A percentile compares a stretch with the other conserved stretches of the same genome.
These are phyloP conservation scores for Tragelaphus buxtoni DNA, from an alignment of 2,113 vertebrate species.

Conservation along the genomic window DNA sequence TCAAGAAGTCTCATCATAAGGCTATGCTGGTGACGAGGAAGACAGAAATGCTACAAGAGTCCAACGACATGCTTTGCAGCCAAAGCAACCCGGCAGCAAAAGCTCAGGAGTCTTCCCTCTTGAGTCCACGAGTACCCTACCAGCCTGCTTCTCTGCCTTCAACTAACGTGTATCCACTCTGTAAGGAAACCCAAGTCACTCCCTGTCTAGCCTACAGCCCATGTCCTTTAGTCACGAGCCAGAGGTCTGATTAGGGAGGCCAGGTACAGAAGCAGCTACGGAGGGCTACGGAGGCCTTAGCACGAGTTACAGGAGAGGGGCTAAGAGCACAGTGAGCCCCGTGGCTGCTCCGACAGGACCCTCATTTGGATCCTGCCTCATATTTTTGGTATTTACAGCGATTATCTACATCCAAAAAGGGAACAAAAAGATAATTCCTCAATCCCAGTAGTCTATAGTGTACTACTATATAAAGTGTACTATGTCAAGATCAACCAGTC, in stretches of 20 bases:
- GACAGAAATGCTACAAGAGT: neutral
- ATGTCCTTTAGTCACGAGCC: neutral
- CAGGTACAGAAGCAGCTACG: neutral
- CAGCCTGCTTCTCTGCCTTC: neutral
- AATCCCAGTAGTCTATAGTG: neutral
- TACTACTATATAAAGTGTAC: neutral
- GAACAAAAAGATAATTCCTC: neutral
- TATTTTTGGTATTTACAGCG: neutral
- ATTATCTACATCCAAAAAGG: neutral
- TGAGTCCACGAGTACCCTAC: too few relatives aligned
- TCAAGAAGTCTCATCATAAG: neutral
- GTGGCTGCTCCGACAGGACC: neutral
- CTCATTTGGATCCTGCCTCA: neutral
- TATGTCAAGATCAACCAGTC: too few relatives aligned
- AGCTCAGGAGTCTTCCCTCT: neutral
- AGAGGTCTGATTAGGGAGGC: neutral
- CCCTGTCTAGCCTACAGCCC: neutral
- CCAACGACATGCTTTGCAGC: neutral
- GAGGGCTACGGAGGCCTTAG: neutral
- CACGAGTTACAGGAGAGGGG: neutral
- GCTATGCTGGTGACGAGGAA: neutral
- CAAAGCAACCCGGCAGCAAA: neutral
- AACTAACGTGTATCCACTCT: neutral
- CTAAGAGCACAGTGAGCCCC: fast-evolving
- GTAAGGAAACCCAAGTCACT: neutral